Conservation (phyloP, 2,888 invertebrate species). For the Aspidiotus destructor region DNA sequence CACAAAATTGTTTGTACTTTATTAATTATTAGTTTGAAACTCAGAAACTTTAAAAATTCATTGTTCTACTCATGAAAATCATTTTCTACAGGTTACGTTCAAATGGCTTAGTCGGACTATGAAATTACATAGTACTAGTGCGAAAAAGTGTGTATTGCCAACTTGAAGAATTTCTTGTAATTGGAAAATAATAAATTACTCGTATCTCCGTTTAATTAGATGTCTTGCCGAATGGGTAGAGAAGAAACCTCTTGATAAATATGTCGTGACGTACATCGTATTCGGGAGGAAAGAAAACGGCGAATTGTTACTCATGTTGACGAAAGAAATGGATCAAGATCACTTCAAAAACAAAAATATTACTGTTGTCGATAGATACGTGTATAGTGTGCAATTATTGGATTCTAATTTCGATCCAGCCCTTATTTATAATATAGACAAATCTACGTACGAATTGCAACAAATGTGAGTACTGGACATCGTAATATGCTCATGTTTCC, state of each 20-base stretch:
- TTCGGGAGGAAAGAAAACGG: slow-evolving; percentile 1
- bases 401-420: not conserved
- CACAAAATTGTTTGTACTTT: no score
- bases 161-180: not conserved
- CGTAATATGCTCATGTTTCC: not conserved
- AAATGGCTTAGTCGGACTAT: not conserved
- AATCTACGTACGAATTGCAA: slow-evolving; percentile 1
- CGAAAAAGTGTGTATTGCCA: not conserved
- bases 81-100: not conserved
- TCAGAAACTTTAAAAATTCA: no score
- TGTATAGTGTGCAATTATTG: not conserved
- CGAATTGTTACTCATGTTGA: not conserved
- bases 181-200: no score
- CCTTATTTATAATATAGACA: not conserved
- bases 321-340: not conserved
- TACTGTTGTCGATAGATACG: not conserved
- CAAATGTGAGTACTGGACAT: not conserved
- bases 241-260: not conserved
- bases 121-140: not conserved
- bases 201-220: no score
- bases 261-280: not conserved
- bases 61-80: not conserved
- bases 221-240: not conserved
- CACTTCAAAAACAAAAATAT: not conserved
- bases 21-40: no score